These are phyloP conservation scores for Cinclus mexicanus DNA, from an alignment of 2,113 vertebrate genomes.

Conservation along the genomic window DNA sequence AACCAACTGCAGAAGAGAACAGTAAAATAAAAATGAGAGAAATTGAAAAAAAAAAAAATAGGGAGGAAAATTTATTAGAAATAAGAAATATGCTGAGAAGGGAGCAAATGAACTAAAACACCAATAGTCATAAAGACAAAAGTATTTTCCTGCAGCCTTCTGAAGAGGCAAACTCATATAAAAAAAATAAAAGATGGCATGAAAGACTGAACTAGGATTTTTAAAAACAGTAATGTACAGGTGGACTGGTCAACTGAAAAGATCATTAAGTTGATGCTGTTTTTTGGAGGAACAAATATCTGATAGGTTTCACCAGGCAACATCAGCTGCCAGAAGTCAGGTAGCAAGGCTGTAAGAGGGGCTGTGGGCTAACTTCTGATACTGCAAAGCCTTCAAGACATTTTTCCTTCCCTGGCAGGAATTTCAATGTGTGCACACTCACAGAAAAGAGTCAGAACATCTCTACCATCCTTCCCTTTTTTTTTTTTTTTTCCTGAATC, in stretches of 20 bases:
- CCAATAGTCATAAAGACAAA: neutral
- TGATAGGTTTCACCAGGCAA: neutral
- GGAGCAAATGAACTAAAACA: neutral
- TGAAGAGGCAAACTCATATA: neutral
- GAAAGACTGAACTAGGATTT: neutral
- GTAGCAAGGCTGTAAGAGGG: neutral
- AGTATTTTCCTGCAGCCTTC: neutral
- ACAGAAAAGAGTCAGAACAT: neutral
- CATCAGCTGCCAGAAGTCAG: neutral
- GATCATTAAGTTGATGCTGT: neutral
- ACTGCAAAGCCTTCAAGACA: neutral
- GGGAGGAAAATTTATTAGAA: neutral
- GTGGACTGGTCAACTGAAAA: neutral
- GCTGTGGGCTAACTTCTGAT: neutral
- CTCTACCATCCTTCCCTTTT: neutral
- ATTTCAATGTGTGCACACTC: neutral
- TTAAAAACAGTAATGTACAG: neutral
- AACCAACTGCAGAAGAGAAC: neutral
- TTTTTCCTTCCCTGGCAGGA: neutral
- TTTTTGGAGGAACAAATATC: neutral
- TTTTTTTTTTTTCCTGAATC: too few relatives aligned
- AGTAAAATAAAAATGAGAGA: neutral
- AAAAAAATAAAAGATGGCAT: neutral
- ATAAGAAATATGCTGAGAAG: neutral
- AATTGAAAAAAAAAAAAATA: neutral